Conservation (phyloP, 1,140 invertebrate genomes). For the Oedothorax gibbosus region DNA sequence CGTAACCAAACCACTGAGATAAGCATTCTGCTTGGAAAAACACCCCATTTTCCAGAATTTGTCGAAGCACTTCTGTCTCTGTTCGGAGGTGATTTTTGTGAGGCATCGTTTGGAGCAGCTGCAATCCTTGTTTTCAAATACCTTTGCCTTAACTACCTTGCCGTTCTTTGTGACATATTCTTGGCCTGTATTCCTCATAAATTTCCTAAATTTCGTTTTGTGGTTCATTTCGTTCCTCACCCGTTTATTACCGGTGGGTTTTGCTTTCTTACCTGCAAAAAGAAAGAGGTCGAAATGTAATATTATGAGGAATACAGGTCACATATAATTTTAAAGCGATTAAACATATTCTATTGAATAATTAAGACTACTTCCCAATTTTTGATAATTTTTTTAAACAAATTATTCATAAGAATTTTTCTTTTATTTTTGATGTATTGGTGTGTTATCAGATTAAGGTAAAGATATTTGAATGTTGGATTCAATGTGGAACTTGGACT, state of each 20-base stretch:
- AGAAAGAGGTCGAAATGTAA: constrained; percentile 50
- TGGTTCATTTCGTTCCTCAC: constrained; percentile 60
- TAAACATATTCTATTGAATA: too few species aligned
- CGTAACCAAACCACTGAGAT: constrained; percentile 55
- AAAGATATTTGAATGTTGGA: too few species aligned
- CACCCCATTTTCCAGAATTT: constrained; percentile 59
- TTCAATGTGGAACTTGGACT: too few species aligned
- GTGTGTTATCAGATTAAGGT: too few species aligned
- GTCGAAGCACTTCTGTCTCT: constrained; percentile 48
- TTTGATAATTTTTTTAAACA: too few species aligned
- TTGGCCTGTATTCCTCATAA: constrained; percentile 54
- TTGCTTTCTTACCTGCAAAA: constrained; percentile 57
- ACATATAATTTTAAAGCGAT: not conserved
- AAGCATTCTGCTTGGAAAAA: constrained; percentile 57
- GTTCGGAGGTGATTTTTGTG: constrained; percentile 36
- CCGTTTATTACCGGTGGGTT: constrained; percentile 55
- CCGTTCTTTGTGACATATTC: constrained; percentile 55
- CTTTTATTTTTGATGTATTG: too few species aligned
- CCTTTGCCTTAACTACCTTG: constrained; percentile 50
- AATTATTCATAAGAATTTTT: too few species aligned
- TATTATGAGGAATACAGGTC: constrained; percentile 39
- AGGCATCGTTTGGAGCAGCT: constrained; percentile 47
- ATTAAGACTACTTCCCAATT: too few species aligned
- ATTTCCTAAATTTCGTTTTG: constrained; percentile 57
- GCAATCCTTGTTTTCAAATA: constrained; percentile 55